These are phyloP conservation scores for Rallus crepitans DNA, from an alignment of 2,797 vertebrate species.

Conservation along the genomic window DNA sequence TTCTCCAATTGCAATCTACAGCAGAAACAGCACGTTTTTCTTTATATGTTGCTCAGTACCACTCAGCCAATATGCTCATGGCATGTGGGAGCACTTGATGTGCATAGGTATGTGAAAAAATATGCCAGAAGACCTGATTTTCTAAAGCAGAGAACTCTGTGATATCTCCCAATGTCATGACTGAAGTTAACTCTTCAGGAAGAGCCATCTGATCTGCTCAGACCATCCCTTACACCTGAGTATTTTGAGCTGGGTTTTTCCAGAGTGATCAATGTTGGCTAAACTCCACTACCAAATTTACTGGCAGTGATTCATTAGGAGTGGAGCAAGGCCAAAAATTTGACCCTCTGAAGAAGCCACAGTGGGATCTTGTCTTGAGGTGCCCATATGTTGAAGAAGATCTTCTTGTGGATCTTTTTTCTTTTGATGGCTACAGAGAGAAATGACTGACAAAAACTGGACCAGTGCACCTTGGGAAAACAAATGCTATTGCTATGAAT, in stretches of 20 bases:
- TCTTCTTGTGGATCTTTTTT: background rate
- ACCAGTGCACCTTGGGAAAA: background rate
- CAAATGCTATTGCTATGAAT: background rate
- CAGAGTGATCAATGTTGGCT: background rate
- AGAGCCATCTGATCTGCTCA: background rate
- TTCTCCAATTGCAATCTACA: background rate
- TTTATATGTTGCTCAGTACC: background rate
- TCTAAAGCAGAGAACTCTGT: background rate
- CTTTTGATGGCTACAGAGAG: background rate
- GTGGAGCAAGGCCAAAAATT: background rate
- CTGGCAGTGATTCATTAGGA: background rate
- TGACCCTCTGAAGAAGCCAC: background rate
- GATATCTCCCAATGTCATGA: background rate
- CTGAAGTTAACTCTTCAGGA: background rate
- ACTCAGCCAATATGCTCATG: background rate
- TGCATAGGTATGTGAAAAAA: background rate
- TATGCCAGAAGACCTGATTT: background rate
- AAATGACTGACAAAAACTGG: background rate
- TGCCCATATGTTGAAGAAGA: background rate
- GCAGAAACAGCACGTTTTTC: background rate
- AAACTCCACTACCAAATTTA: background rate
- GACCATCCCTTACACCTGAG: background rate
- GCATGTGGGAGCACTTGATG: rapidly evolving
- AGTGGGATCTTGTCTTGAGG: background rate
- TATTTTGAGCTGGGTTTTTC: constrained; percentile 3